phyloP scores from a whole-genome alignment of 2,888 invertebrate species.

The Teleogryllus oceanicus region DNA sequence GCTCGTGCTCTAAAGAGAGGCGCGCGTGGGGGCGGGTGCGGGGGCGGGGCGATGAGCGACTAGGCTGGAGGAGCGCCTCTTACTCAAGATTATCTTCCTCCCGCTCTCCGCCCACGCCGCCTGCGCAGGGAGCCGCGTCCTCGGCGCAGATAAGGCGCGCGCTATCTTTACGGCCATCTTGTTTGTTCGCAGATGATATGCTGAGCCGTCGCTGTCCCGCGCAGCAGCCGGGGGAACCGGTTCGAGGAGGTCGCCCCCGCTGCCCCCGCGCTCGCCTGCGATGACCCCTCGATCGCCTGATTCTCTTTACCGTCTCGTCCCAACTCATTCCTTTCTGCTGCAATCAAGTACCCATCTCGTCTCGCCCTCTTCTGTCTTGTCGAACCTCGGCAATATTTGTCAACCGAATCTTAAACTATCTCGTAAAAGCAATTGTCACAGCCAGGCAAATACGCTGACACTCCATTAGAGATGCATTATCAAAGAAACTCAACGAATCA shows the following conservation, averaged over 20 bases:
- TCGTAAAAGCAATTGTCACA: too few species aligned
- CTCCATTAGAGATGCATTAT: too few species aligned
- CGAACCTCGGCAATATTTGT: too few species aligned
- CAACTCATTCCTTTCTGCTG: too few species aligned
- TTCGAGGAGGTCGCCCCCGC: not conserved
- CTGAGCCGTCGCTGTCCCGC: not conserved
- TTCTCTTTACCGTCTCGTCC: too few species aligned
- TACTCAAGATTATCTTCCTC: not conserved
- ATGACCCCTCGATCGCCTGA: not conserved
- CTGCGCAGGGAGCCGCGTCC: not conserved
- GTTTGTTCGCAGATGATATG: slow-evolving; percentile 18
- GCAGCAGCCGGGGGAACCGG: not conserved
- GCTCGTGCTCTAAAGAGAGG: not conserved
- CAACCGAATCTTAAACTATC: too few species aligned
- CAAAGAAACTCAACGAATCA: too few species aligned
- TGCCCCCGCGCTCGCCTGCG: not conserved
- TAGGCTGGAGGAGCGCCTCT: not conserved
- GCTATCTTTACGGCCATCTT: not conserved
- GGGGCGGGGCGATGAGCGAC: too few species aligned
- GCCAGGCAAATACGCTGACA: too few species aligned
- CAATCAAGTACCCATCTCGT: too few species aligned
- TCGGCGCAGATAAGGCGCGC: not conserved
- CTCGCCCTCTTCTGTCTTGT: too few species aligned
- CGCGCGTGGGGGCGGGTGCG: too few species aligned
- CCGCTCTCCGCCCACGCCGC: not conserved